phyloP scores from a whole-genome alignment of 1,140 invertebrate species.

The Delia radicum region DNA sequence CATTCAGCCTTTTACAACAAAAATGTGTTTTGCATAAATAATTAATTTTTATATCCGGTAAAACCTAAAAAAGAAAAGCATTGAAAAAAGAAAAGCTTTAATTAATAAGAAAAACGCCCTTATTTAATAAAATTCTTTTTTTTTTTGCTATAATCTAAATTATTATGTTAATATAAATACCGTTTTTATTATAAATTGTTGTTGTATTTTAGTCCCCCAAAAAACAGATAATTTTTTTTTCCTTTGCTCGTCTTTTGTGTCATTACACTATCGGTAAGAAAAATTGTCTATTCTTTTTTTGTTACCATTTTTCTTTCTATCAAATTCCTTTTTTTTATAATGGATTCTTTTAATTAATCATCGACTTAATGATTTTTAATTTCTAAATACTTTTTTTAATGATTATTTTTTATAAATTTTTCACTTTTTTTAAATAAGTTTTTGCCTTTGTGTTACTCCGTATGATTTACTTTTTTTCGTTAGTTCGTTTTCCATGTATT shows the following conservation, averaged over 20 bases:
- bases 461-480: not conserved
- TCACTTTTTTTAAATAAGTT: not conserved
- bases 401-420: not conserved
- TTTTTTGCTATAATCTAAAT: not conserved
- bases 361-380: not conserved
- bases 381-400: not conserved
- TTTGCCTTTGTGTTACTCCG: not conserved
- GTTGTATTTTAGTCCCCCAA: not conserved
- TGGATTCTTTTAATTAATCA: not conserved
- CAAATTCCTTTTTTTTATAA: not conserved
- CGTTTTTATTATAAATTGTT: not conserved
- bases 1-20: too few relatives aligned
- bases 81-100: not conserved
- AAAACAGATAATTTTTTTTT: not conserved
- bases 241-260: not conserved
- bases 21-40: conserved; percentile 16
- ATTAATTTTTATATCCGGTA: conserved; percentile 14
- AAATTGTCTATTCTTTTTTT: not conserved
- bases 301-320: not conserved
- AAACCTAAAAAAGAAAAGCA: not conserved
- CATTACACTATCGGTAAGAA: not conserved
- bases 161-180: too few relatives aligned
- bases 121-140: not conserved
- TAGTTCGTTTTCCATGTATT: not conserved
- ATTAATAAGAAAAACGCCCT: not conserved